Percentiles rank a stretch among this genome's conserved stretches.
These are phyloP conservation scores for Phaenicophaeus curvirostris DNA, from an alignment of 2,797 vertebrate genomes.

Conservation along the genomic window DNA sequence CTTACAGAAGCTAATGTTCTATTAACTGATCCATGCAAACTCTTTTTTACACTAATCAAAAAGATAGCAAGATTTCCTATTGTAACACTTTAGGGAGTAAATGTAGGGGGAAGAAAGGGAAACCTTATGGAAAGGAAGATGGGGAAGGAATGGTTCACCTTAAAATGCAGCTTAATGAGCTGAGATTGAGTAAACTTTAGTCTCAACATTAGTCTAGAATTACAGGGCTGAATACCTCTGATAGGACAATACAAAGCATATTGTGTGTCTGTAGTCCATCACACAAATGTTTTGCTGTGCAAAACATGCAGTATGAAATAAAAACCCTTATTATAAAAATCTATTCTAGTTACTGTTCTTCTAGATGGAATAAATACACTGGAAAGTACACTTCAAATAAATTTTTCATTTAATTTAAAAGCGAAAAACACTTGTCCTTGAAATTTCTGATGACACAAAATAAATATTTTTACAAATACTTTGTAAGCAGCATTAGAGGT, in stretches of 20 bases:
- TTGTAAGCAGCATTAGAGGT: background rate
- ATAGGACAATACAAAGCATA: background rate
- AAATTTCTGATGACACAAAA: background rate
- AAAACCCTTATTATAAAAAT: background rate
- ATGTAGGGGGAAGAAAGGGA: background rate
- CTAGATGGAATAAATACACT: background rate
- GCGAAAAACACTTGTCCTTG: background rate
- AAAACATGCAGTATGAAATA: background rate
- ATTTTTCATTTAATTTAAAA: background rate
- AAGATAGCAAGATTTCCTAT: background rate
- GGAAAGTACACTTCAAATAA: background rate
- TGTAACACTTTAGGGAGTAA: background rate
- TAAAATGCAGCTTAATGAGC: background rate
- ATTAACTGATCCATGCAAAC: background rate
- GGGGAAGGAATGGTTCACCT: background rate
- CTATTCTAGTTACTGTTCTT: background rate
- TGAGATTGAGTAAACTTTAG: background rate
- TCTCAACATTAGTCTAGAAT: background rate
- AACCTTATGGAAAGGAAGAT: background rate
- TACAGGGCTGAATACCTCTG: background rate
- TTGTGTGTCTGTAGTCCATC: background rate
- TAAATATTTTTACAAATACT: background rate
- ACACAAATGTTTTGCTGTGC: background rate
- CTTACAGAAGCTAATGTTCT: background rate
- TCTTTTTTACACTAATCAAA: background rate